Percentiles rank a stretch among this genome's conserved stretches.
Evolutionary conservation across 2,888 invertebrate species (phyloP).

Genomic region (Stenotaenia linearis): DNA sequence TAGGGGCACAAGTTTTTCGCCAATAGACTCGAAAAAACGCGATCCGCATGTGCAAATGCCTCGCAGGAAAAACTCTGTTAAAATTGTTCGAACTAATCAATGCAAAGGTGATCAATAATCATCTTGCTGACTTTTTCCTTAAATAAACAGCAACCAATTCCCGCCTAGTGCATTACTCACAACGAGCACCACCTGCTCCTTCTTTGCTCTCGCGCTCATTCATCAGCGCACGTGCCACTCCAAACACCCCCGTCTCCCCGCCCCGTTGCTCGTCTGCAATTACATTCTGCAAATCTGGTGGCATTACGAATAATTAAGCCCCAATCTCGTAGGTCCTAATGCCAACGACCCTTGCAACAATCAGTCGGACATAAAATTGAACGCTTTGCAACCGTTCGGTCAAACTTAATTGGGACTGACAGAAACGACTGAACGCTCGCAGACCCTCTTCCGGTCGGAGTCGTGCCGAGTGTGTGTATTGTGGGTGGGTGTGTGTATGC

Average conservation of each 20-base stretch:
- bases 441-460: neutral
- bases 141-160: neutral
- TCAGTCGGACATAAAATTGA: neutral
- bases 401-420: neutral
- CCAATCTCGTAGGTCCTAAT: neutral
- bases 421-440: neutral
- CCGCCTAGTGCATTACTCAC: neutral
- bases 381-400: neutral
- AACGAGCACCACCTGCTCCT: neutral
- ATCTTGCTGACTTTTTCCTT: neutral
- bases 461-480: neutral
- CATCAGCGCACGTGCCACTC: neutral
- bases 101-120: neutral
- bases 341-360: neutral
- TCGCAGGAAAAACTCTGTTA: neutral
- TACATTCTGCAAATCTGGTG: neutral
- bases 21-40: neutral
- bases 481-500: neutral
- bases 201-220: neutral
- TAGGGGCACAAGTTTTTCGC: neutral
- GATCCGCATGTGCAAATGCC: neutral
- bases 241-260: neutral
- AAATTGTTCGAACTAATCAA: neutral
- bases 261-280: neutral
- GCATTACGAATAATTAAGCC: neutral